Evolutionary conservation across 2,888 invertebrate genomes (phyloP).

Genomic region (Mystacides longicornis): DNA sequence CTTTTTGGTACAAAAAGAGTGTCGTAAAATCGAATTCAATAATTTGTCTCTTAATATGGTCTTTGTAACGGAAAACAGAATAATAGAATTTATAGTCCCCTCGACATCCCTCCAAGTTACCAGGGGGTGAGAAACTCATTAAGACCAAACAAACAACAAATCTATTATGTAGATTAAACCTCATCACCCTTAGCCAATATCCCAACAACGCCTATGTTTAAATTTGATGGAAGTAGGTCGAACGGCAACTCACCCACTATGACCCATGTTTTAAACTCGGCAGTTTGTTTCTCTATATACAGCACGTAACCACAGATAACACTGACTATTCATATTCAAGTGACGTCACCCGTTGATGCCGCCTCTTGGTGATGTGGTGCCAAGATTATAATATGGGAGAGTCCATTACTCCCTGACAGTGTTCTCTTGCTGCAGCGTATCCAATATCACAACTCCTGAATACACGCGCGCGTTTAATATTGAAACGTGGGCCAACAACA

Average conservation of each 20-base stretch:
- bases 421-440: neutral
- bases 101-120: no score
- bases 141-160: neutral
- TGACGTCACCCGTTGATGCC: constrained; percentile 14
- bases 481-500: neutral
- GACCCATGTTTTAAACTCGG: no score
- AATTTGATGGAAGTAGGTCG: neutral
- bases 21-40: no score
- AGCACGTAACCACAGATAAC: neutral
- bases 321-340: neutral
- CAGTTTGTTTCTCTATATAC: neutral
- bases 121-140: neutral
- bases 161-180: neutral
- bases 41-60: no score
- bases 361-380: constrained; percentile 7
- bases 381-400: constrained; percentile 11
- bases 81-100: no score
- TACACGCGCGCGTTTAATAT: neutral
- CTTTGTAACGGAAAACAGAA: no score
- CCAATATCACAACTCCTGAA: neutral
- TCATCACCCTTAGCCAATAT: neutral
- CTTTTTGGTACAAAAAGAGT: no score
- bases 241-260: neutral
- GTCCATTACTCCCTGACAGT: constrained; percentile 11
- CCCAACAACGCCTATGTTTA: no score